Conservation (phyloP, 2,888 invertebrate genomes). For the Mallateleia sp. region DNA sequence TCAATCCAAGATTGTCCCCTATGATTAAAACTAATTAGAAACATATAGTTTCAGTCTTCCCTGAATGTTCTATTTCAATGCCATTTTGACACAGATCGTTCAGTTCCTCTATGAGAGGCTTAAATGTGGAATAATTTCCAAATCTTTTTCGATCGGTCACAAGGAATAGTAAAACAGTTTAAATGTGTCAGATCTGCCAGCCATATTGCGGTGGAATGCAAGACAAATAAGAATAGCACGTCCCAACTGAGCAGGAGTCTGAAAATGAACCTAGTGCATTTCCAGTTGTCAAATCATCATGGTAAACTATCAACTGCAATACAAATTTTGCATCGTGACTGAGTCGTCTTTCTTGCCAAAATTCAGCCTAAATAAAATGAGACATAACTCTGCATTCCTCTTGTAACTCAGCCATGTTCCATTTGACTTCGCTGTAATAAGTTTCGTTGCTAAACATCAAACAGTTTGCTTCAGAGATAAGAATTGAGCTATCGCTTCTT, state of each 20-base stretch:
- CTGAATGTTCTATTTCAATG: conserved; percentile 26
- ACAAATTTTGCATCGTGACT: conserved; percentile 8
- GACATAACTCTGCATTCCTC: not conserved
- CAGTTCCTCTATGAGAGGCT: conserved; percentile 21
- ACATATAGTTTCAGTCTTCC: not conserved
- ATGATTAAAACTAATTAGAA: conserved; percentile 27
- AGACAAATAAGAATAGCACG: conserved; percentile 25
- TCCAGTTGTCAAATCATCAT: conserved; percentile 41
- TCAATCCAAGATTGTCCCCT: conserved; percentile 33
- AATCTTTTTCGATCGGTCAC: conserved; percentile 19
- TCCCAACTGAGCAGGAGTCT: not conserved
- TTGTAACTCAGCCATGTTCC: not conserved
- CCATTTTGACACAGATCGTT: conserved; percentile 27
- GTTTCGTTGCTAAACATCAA: conserved; percentile 8
- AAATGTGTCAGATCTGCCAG: conserved; percentile 18
- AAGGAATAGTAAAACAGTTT: conserved; percentile 24
- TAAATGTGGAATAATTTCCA: conserved; percentile 22
- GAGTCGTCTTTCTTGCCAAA: not conserved
- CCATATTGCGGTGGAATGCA: conserved; percentile 35
- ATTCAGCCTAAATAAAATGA: conserved; percentile 6
- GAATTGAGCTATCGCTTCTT: conserved; percentile 19
- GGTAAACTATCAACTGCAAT: conserved; percentile 24
- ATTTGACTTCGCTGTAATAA: not conserved
- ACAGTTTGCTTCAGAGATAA: not conserved
- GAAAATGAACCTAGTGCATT: conserved; percentile 35